phyloP scores from a whole-genome alignment of 2,113 vertebrate species.

The Numida meleagris region DNA sequence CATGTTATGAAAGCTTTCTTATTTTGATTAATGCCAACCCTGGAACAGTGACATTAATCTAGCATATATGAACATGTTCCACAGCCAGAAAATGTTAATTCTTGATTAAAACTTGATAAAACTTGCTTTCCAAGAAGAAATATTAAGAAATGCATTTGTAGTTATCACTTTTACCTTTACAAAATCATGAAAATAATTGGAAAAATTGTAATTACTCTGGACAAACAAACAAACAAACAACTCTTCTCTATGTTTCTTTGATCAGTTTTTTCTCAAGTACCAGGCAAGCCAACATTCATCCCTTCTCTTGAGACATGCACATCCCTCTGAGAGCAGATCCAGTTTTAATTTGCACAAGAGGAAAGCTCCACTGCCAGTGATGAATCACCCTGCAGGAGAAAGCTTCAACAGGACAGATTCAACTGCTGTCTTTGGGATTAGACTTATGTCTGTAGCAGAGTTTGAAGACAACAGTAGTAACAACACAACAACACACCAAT shows the following conservation, averaged over 20 bases:
- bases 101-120: not conserved
- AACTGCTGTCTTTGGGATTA: fast-evolving
- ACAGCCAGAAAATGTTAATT: not conserved
- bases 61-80: not conserved
- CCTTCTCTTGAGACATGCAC: not conserved
- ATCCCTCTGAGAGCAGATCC: not conserved
- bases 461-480: not conserved
- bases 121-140: not conserved
- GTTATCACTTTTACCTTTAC: not conserved
- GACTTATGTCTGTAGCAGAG: not conserved
- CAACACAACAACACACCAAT: not conserved
- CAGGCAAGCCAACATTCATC: not conserved
- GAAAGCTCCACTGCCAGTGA: not conserved
- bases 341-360: not conserved
- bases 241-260: not conserved
- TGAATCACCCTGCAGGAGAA: not conserved
- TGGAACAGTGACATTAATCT: not conserved
- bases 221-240: not conserved
- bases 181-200: not conserved
- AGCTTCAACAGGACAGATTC: not conserved
- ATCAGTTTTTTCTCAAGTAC: not conserved
- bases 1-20: not conserved
- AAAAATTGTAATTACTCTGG: not conserved
- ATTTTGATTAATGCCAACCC: not conserved
- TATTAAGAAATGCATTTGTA: fast-evolving